Evolutionary conservation across 2,797 vertebrate species (phyloP).

Genomic region (Hephaestus fuliginosus): DNA sequence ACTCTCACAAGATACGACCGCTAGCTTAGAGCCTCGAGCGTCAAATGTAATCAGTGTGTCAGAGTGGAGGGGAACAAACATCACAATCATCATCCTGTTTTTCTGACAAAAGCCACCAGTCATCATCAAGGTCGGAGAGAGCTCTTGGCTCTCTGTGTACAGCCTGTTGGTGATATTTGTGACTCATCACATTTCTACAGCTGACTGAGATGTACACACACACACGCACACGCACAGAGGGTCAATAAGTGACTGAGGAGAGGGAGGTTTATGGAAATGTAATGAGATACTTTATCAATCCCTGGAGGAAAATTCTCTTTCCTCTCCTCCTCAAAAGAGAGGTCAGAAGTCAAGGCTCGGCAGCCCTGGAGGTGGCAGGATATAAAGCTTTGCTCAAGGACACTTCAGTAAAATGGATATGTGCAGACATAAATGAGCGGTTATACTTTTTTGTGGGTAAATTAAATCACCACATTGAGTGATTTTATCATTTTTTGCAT

Average conservation of each 20-base stretch:
- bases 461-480: background rate
- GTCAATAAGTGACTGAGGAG: background rate
- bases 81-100: background rate
- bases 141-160: slow-evolving; percentile 11
- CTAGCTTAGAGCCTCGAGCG: background rate
- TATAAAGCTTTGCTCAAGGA: slow-evolving; percentile 7
- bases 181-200: slow-evolving; percentile 51
- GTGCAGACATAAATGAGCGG: background rate
- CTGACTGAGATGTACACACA: slow-evolving; percentile 4
- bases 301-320: background rate
- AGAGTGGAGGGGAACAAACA: background rate
- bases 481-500: background rate
- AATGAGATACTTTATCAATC: slow-evolving; percentile 29
- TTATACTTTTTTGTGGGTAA: background rate
- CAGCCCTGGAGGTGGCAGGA: background rate
- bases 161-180: slow-evolving; percentile 23
- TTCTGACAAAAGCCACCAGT: slow-evolving; percentile 13
- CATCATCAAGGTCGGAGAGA: slow-evolving; percentile 21
- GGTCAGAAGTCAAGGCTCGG: slow-evolving; percentile 6
- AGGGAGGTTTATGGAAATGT: background rate
- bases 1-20: background rate
- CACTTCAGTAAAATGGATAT: background rate
- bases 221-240: background rate
- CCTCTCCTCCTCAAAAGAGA: background rate
- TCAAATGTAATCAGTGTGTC: slow-evolving; percentile 18